phyloP scores from a whole-genome alignment of 2,113 vertebrate genomes.

The Ochotona princeps region DNA sequence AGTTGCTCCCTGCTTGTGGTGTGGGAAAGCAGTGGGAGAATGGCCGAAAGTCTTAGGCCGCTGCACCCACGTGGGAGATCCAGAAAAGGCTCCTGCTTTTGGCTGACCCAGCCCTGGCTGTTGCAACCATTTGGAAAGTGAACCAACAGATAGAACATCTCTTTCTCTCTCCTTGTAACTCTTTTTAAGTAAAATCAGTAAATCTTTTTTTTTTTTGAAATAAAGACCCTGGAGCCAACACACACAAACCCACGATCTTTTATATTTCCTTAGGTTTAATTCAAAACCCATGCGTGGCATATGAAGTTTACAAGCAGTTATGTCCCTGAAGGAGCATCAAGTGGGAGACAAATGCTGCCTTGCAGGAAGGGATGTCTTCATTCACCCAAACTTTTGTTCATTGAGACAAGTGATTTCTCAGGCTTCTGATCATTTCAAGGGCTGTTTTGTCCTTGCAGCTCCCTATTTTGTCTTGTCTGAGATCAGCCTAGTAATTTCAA shows the following conservation, averaged over 20 bases:
- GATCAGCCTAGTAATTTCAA: slow-evolving; percentile 1
- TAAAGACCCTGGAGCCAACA: background rate
- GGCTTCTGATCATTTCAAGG: background rate
- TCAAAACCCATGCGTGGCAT: fast-evolving
- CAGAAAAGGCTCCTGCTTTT: no score
- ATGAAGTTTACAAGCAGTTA: no score
- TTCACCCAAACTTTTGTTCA: background rate
- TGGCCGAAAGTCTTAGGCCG: no score
- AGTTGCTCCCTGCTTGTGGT: no score
- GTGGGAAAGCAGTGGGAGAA: no score
- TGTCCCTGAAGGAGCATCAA: background rate
- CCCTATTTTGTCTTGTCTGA: background rate
- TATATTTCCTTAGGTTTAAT: background rate
- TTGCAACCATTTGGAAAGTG: no score
- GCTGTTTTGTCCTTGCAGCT: background rate
- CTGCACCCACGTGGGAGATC: no score
- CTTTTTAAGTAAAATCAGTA: no score
- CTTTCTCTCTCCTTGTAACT: no score
- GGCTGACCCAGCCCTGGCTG: no score
- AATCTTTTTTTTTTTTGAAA: no score
- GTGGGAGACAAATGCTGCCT: background rate
- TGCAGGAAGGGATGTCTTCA: background rate
- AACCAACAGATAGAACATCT: no score
- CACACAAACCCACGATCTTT: background rate
- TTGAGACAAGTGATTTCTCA: background rate